Percentiles rank a stretch among this genome's conserved stretches.
Conservation (phyloP, 2,113 vertebrate genomes). For the Strix aluco region DNA sequence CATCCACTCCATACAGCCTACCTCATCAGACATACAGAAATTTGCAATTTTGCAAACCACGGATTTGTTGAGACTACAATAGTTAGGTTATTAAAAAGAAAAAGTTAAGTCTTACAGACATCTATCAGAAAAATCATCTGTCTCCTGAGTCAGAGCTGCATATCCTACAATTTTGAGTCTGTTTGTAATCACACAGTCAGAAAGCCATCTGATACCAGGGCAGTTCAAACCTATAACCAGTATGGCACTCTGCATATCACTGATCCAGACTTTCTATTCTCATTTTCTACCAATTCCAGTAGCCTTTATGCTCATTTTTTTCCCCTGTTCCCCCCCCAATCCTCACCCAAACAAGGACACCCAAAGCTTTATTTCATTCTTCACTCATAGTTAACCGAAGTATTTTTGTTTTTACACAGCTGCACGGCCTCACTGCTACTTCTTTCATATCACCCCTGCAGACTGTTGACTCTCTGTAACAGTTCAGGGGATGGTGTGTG, state of each 20-base stretch:
- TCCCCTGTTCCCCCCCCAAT: background rate
- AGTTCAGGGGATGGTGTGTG: background rate
- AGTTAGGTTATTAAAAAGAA: background rate
- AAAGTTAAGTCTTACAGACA: background rate
- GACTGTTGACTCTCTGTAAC: background rate
- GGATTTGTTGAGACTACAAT: background rate
- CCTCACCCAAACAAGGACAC: background rate
- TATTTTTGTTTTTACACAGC: background rate
- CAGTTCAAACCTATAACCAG: background rate
- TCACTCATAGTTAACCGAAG: background rate
- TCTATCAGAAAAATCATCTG: background rate
- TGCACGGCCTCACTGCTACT: background rate
- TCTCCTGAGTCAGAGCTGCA: background rate
- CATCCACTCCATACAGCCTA: background rate
- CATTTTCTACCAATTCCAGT: background rate
- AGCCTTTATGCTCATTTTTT: background rate
- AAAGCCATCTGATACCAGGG: background rate
- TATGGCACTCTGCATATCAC: background rate
- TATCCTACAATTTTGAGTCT: background rate
- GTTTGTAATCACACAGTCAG: background rate
- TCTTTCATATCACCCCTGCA: background rate
- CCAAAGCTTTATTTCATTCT: background rate
- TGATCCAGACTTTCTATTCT: background rate
- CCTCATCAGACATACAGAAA: conserved; percentile 20
- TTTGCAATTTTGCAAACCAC: conserved; percentile 29